A percentile compares a stretch with the other conserved stretches of the same genome.
These are phyloP conservation scores for Enteromius viviparus DNA, from an alignment of 2,797 vertebrate species.

Conservation along the genomic window DNA sequence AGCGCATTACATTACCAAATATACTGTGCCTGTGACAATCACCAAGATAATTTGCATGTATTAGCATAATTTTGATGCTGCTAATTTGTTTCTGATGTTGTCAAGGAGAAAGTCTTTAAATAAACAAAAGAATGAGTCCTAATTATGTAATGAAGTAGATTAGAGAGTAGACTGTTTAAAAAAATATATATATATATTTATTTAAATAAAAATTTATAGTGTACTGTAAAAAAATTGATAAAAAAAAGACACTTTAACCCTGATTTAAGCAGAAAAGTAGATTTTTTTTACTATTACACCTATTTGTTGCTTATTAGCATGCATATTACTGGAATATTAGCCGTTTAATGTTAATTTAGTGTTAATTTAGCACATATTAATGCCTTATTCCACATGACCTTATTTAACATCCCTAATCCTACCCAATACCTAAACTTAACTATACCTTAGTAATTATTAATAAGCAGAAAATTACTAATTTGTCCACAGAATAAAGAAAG, in stretches of 20 bases:
- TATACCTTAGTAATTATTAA: too few relatives aligned
- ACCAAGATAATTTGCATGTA: background rate
- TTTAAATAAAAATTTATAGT: background rate
- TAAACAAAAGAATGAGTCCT: background rate
- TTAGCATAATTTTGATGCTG: background rate
- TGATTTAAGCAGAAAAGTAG: background rate
- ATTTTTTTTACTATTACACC: too few relatives aligned
- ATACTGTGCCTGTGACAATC: background rate
- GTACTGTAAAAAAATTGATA: background rate
- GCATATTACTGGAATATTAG: too few relatives aligned
- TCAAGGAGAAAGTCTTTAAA: constrained; percentile 12
- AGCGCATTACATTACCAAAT: background rate
- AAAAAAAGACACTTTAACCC: too few relatives aligned
- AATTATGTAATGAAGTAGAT: too few relatives aligned
- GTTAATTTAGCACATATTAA: too few relatives aligned
- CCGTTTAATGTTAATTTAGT: too few relatives aligned
- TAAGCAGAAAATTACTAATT: too few relatives aligned
- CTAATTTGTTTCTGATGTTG: constrained; percentile 3
- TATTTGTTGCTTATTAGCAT: too few relatives aligned
- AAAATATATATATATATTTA: background rate
- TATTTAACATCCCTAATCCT: too few relatives aligned
- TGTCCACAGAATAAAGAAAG: background rate
- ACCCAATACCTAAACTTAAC: too few relatives aligned
- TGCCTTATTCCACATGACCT: too few relatives aligned
- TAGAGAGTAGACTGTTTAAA: background rate